Conservation (phyloP, 2,888 invertebrate genomes). For the Drosophila affinis region DNA sequence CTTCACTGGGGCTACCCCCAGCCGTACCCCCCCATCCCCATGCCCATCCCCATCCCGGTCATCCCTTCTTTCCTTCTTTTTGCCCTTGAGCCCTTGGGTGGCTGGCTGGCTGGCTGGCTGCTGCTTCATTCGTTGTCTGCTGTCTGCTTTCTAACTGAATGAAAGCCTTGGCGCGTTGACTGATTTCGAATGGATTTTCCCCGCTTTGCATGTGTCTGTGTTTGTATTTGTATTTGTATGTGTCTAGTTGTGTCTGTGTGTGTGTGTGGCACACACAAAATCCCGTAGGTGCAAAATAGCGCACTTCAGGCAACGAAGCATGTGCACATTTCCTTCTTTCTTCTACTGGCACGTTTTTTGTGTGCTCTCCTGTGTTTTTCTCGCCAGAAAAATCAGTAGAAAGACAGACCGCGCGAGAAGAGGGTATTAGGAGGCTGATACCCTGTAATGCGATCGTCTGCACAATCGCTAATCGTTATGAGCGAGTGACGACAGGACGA, state of each 20-base stretch:
- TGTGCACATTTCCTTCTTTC: slow-evolving; percentile 65
- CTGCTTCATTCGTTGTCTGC: slow-evolving; percentile 33
- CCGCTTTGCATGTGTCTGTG: slow-evolving; percentile 53
- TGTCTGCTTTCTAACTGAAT: slow-evolving; percentile 71
- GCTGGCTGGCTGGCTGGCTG: slow-evolving; percentile 6
- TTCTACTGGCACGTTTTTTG: slow-evolving; percentile 22
- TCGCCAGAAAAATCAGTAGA: slow-evolving; percentile 15
- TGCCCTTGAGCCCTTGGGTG: slow-evolving; percentile 28
- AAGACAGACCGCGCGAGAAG: not conserved
- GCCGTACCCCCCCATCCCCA: slow-evolving; percentile 2
- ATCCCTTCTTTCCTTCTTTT: not conserved
- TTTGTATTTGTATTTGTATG: not conserved
- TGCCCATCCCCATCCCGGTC: not conserved
- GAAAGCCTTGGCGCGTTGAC: slow-evolving; percentile 75
- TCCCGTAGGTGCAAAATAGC: slow-evolving; percentile 77
- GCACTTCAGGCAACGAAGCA: slow-evolving; percentile 72
- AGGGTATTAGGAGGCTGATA: slow-evolving; percentile 23
- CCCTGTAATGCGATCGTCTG: not conserved
- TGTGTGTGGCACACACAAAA: slow-evolving; percentile 52
- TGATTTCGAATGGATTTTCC: slow-evolving; percentile 77
- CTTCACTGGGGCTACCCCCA: slow-evolving; percentile 39
- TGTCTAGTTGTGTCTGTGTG: slow-evolving; percentile 16
- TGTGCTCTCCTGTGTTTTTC: slow-evolving; percentile 30
- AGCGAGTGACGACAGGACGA: not conserved
- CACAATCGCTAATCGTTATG: not conserved